A percentile compares a stretch with the other conserved stretches of the same genome.
These are phyloP conservation scores for Pogonognathellus flavescens DNA, from an alignment of 1,140 invertebrate genomes.

Conservation along the genomic window DNA sequence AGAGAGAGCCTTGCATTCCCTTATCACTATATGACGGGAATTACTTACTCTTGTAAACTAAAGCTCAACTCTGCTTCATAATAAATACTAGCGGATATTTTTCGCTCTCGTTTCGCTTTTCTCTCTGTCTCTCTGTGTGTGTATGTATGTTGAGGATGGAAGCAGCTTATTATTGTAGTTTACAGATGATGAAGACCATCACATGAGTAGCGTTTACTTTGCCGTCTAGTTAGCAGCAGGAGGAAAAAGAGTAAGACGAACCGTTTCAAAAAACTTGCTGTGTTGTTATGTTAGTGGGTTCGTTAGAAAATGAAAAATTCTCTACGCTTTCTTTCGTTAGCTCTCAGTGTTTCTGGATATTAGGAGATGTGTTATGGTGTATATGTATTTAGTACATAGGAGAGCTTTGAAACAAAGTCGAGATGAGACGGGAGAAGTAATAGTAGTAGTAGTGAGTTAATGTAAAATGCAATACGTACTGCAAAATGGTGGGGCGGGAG, in stretches of 20 bases:
- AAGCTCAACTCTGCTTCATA: constrained; percentile 27
- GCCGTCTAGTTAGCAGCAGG: not conserved
- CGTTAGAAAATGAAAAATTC: constrained; percentile 47
- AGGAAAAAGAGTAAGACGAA: not conserved
- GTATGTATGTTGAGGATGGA: constrained; percentile 1
- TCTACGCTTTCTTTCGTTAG: constrained; percentile 9
- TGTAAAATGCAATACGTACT: constrained; percentile 37
- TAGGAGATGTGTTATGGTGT: not conserved
- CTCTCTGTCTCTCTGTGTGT: not conserved
- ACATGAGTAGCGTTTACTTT: not conserved
- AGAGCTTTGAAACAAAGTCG: constrained; percentile 10
- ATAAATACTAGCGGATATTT: constrained; percentile 14
- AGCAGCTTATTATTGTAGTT: constrained; percentile 25
- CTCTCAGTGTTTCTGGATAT: too few relatives aligned
- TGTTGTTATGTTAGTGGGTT: constrained; percentile 37
- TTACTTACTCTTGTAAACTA: not conserved
- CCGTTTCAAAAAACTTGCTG: not conserved
- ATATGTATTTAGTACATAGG: constrained; percentile 25
- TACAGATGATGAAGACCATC: constrained; percentile 44
- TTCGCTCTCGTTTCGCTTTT: not conserved
- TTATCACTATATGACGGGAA: not conserved
- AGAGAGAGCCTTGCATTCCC: not conserved
- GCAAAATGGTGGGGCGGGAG: constrained; percentile 38
- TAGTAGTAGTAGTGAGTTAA: constrained; percentile 8
- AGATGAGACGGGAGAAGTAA: constrained; percentile 6